Conservation (phyloP, 2,888 invertebrate genomes). For the Eupeodes latifasciatus region DNA sequence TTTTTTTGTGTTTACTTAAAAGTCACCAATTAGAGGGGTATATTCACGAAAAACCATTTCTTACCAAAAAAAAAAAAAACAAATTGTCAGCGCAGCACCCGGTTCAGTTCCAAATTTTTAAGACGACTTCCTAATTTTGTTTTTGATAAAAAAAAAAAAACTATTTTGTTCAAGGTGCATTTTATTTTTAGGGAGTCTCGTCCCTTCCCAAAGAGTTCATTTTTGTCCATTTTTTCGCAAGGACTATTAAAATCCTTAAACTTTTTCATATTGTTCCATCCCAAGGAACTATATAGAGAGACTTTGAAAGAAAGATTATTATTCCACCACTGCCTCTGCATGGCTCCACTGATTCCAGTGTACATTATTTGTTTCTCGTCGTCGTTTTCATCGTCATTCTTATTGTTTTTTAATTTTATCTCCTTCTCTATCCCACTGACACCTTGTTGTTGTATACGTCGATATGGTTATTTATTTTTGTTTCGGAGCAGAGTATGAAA, state of each 20-base stretch:
- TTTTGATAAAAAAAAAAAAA: background rate
- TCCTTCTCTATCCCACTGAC: slow-evolving; percentile 68
- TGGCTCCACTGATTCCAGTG: slow-evolving; percentile 59
- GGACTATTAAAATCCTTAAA: background rate
- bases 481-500: slow-evolving; percentile 41
- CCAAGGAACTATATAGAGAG: background rate
- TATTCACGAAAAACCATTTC: slow-evolving; percentile 29
- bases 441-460: slow-evolving; percentile 51
- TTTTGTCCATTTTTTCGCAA: background rate
- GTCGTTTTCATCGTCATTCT: slow-evolving; percentile 66
- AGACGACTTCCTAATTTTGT: too few relatives aligned
- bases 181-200: background rate
- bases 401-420: slow-evolving; percentile 66
- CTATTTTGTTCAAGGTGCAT: slow-evolving; percentile 16
- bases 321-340: slow-evolving; percentile 52
- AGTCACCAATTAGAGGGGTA: slow-evolving; percentile 14
- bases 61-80: background rate
- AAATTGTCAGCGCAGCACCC: background rate
- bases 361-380: slow-evolving; percentile 50
- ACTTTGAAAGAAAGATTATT: background rate
- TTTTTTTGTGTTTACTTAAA: background rate
- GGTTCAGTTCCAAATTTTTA: background rate
- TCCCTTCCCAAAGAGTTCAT: background rate
- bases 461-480: slow-evolving; percentile 28
- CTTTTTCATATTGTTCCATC: background rate